Conservation (phyloP, 92 coral and sea anemone genomes). For the Siderastrea siderea region DNA sequence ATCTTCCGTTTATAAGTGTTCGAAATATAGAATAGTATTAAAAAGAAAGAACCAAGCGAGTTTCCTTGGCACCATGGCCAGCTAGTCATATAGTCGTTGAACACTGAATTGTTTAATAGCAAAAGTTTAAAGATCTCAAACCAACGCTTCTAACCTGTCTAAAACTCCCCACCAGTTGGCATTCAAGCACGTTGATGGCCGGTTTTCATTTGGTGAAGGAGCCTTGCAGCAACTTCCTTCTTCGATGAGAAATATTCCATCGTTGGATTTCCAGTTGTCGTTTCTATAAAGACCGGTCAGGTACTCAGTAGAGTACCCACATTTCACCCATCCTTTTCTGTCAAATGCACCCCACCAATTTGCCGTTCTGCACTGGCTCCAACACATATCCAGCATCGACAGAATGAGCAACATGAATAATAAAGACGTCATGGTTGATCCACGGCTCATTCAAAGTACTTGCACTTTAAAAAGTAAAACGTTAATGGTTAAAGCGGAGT, state of each 20-base stretch:
- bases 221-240: constrained; percentile 68
- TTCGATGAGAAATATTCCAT: constrained; percentile 40
- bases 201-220: constrained; percentile 53
- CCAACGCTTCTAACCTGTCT: constrained; percentile 41
- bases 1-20: too few relatives aligned
- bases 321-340: constrained; percentile 55
- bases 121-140: too few relatives aligned
- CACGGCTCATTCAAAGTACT: not conserved
- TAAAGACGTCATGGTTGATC: not conserved
- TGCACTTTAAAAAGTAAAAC: too few relatives aligned
- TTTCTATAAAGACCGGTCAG: constrained; percentile 59
- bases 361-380: constrained; percentile 34
- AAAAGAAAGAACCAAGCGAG: too few relatives aligned
- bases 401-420: not conserved
- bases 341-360: constrained; percentile 67
- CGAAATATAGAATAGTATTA: too few relatives aligned
- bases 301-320: constrained; percentile 43
- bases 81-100: not conserved
- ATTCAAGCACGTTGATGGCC: constrained; percentile 45
- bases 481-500: too few relatives aligned
- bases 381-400: not conserved
- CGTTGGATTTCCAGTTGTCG: constrained; percentile 6
- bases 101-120: too few relatives aligned
- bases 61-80: not conserved
- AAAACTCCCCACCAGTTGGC: constrained; percentile 63